A percentile compares a stretch with the other conserved stretches of the same genome.
These are phyloP conservation scores for Coronaproctus castanopsis DNA, from an alignment of 2,888 invertebrate genomes.

Conservation along the genomic window DNA sequence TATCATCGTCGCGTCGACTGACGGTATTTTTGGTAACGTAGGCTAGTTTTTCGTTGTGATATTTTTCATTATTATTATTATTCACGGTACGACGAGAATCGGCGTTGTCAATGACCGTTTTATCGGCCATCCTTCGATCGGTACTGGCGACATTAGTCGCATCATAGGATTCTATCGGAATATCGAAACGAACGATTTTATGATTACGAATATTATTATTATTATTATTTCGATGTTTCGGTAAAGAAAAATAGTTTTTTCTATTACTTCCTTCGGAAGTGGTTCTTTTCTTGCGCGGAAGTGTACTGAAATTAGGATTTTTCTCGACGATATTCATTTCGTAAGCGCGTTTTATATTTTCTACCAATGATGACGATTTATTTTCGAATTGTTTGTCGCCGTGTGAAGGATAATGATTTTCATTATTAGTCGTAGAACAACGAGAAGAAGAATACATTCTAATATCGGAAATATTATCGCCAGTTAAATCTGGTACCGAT, in stretches of 20 bases:
- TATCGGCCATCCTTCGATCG: background rate
- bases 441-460: background rate
- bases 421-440: background rate
- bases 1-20: background rate
- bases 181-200: too few species aligned
- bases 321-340: background rate
- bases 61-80: slow-evolving; percentile 2
- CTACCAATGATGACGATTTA: background rate
- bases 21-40: background rate
- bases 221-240: too few species aligned
- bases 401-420: background rate
- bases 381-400: background rate
- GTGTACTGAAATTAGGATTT: background rate
- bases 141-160: background rate
- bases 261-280: too few species aligned
- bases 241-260: too few species aligned
- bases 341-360: background rate
- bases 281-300: background rate
- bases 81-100: slow-evolving; percentile 1
- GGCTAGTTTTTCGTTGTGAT: background rate
- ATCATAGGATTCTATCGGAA: too few species aligned
- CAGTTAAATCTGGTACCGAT: background rate
- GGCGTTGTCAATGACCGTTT: background rate
- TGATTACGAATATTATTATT: too few species aligned
- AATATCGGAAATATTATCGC: background rate